These are phyloP conservation scores for Cyclargus thomasi DNA, from an alignment of 1,140 invertebrate species.

Conservation along the genomic window DNA sequence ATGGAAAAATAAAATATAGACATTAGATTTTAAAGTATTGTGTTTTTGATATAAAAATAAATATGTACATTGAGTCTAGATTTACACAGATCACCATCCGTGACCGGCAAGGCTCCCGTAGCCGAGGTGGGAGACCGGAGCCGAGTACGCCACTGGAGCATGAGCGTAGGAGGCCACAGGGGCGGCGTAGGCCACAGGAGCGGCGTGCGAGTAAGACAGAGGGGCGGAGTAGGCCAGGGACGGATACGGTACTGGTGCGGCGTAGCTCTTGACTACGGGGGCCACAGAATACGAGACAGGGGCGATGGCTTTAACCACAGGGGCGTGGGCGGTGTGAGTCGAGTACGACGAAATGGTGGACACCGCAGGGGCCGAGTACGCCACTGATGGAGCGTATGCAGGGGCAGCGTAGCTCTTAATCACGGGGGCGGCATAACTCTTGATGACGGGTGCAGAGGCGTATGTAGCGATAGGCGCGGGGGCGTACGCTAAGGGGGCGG, in stretches of 20 bases:
- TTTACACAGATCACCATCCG: slow-evolving; percentile 25
- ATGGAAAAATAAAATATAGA: not conserved
- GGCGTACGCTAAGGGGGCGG: slow-evolving; percentile 36
- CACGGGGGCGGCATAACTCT: slow-evolving; percentile 42
- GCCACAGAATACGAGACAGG: slow-evolving; percentile 30
- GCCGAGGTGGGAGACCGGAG: slow-evolving; percentile 27
- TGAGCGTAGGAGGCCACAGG: slow-evolving; percentile 34
- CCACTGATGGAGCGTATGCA: slow-evolving; percentile 37
- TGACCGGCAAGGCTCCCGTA: slow-evolving; percentile 15
- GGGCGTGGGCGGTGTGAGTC: slow-evolving; percentile 47
- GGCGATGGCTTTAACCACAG: slow-evolving; percentile 16
- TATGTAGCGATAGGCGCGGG: slow-evolving; percentile 30
- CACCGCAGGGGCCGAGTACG: slow-evolving; percentile 47
- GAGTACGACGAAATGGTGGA: slow-evolving; percentile 54
- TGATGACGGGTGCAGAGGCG: slow-evolving; percentile 31
- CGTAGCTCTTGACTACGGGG: slow-evolving; percentile 23
- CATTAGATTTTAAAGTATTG: not conserved
- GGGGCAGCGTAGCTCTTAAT: slow-evolving; percentile 18
- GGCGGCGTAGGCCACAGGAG: slow-evolving; percentile 24
- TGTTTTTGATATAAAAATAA: slow-evolving; percentile 21
- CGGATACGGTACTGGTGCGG: slow-evolving; percentile 15
- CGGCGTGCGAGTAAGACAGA: slow-evolving; percentile 15
- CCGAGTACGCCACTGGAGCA: slow-evolving; percentile 33
- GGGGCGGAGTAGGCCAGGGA: slow-evolving; percentile 22
- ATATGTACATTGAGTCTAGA: slow-evolving; percentile 24